Evolutionary conservation across 2,113 vertebrate genomes (phyloP).

Genomic region (Isichthys henryi): DNA sequence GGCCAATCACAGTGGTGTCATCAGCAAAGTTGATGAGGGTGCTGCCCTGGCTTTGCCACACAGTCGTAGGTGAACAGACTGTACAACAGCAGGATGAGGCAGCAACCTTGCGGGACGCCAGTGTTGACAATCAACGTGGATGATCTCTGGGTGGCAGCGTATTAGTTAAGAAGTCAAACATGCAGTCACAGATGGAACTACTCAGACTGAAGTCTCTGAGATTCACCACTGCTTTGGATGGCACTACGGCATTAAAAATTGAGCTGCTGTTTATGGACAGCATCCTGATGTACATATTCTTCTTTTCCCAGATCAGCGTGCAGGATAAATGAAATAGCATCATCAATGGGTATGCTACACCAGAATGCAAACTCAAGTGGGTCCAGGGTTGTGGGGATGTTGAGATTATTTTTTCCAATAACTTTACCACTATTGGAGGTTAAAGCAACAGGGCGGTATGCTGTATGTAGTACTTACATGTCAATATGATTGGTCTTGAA

Average conservation of each 20-base stretch:
- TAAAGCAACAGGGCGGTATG: not conserved
- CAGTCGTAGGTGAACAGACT: not conserved
- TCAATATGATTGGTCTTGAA: not conserved
- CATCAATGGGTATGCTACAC: not conserved
- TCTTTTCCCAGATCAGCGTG: not conserved
- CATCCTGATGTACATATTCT: not conserved
- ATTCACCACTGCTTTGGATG: not conserved
- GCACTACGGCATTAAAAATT: not conserved
- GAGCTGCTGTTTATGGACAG: not conserved
- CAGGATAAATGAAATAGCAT: not conserved
- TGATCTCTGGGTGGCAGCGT: not conserved
- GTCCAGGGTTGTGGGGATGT: not conserved
- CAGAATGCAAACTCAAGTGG: not conserved
- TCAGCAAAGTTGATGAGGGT: not conserved
- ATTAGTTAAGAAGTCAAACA: not conserved
- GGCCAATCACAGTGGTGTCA: not conserved
- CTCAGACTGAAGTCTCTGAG: not conserved
- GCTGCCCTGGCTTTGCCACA: not conserved
- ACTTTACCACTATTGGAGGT: not conserved
- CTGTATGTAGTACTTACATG: not conserved
- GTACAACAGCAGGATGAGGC: not conserved
- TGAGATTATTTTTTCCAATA: not conserved
- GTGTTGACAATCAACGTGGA: not conserved
- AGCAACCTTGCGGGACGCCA: not conserved
- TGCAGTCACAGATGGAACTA: not conserved